phyloP scores from a whole-genome alignment of 2,113 vertebrate genomes.

The Hepsetus odoe region DNA sequence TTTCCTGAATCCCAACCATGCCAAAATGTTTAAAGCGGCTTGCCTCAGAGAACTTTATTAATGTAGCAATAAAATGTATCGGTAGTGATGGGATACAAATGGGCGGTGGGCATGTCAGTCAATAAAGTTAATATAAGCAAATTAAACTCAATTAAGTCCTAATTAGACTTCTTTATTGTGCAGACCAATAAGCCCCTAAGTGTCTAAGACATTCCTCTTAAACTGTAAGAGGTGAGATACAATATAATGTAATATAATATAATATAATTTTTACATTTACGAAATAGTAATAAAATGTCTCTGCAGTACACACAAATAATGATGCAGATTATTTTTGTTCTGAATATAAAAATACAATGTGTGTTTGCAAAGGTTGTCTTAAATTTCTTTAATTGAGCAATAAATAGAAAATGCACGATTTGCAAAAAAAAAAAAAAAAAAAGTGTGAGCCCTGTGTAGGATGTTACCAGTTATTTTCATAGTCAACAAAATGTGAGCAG shows the following conservation, averaged over 20 bases:
- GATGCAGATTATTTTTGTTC: no score
- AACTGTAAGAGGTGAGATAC: background rate
- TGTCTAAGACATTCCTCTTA: background rate
- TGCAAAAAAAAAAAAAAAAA: no score
- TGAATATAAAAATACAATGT: no score
- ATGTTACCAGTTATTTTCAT: no score
- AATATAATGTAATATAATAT: background rate
- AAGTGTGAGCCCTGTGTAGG: no score
- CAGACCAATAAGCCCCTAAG: background rate
- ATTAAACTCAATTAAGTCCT: background rate
- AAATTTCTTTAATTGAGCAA: no score
- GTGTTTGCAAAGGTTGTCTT: no score
- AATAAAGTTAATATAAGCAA: background rate
- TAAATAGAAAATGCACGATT: no score
- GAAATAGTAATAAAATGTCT: no score
- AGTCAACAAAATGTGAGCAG: no score
- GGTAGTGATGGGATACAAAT: background rate
- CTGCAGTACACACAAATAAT: no score
- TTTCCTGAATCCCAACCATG: background rate
- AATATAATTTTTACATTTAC: no score
- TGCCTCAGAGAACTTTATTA: background rate
- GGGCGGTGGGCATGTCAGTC: background rate
- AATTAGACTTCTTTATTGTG: background rate
- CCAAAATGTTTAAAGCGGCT: background rate
- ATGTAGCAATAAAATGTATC: background rate